A percentile compares a stretch with the other conserved stretches of the same genome.
Conservation (phyloP, 2,888 invertebrate genomes). For the Coelopa pilipes region DNA sequence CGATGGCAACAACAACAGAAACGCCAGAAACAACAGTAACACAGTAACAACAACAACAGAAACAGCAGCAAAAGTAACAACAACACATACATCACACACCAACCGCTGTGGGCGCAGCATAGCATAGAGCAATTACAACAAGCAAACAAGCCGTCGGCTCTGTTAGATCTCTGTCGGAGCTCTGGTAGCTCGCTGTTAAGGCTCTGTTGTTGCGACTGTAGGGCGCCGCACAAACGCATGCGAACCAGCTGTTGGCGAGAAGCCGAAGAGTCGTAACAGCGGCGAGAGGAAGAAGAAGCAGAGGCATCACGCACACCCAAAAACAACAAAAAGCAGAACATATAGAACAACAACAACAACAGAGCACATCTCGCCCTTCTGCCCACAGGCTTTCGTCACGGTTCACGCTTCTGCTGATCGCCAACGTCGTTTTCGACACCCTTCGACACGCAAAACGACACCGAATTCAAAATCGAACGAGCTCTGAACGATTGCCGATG, state of each 20-base stretch:
- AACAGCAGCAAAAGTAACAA: slow-evolving; percentile 28
- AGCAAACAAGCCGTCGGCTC: too few relatives aligned
- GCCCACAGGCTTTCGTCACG: slow-evolving; percentile 18
- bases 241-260: neutral
- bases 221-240: neutral
- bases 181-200: slow-evolving; percentile 9
- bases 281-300: too few relatives aligned
- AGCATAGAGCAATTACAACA: slow-evolving; percentile 10
- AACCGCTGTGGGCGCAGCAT: neutral
- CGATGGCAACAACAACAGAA: slow-evolving; percentile 40
- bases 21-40: slow-evolving; percentile 34
- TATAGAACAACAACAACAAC: neutral
- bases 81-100: slow-evolving; percentile 2
- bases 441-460: slow-evolving; percentile 16
- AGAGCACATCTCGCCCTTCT: slow-evolving; percentile 23
- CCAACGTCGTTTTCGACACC: neutral
- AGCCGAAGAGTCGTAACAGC: too few relatives aligned
- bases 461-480: slow-evolving; percentile 22
- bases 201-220: slow-evolving; percentile 30
- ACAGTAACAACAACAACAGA: slow-evolving; percentile 37
- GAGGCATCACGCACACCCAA: too few relatives aligned
- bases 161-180: too few relatives aligned
- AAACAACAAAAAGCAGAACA: neutral
- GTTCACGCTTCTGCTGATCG: neutral
- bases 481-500: neutral